Evolutionary conservation across 2,113 vertebrate genomes (phyloP).

Genomic region (Acrocephalus kingi): DNA sequence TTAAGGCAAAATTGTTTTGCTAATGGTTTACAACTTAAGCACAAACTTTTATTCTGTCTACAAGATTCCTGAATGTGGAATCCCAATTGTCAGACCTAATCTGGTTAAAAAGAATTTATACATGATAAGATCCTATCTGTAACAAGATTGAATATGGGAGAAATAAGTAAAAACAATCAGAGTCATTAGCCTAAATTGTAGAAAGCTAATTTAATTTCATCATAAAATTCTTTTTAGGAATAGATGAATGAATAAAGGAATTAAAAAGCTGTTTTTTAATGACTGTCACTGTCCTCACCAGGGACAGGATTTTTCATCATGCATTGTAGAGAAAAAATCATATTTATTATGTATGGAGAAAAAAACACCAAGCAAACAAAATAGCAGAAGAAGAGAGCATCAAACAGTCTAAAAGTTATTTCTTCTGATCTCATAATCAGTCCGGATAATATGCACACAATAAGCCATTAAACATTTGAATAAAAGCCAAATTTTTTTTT

Average conservation of each 20-base stretch:
- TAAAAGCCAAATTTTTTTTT: background rate
- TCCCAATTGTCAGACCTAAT: background rate
- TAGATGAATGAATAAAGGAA: background rate
- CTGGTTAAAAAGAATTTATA: slow-evolving; percentile 2
- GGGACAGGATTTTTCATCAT: background rate
- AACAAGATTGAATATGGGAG: background rate
- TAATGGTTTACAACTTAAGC: background rate
- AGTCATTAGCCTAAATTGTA: background rate
- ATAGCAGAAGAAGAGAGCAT: background rate
- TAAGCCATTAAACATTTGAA: background rate
- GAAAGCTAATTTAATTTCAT: background rate
- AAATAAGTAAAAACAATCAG: background rate
- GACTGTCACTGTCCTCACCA: background rate
- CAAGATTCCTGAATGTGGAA: background rate
- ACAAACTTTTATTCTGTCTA: background rate
- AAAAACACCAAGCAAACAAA: too few relatives aligned
- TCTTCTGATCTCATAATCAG: background rate
- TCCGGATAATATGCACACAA: background rate
- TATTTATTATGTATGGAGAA: background rate
- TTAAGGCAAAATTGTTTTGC: background rate
- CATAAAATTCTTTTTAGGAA: background rate
- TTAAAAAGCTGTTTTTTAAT: background rate
- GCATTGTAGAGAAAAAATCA: background rate
- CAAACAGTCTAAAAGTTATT: background rate
- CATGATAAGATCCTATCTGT: background rate